A percentile compares a stretch with the other conserved stretches of the same genome.
phyloP scores from a whole-genome alignment of 2,888 invertebrate genomes.

The Tuta absoluta region DNA sequence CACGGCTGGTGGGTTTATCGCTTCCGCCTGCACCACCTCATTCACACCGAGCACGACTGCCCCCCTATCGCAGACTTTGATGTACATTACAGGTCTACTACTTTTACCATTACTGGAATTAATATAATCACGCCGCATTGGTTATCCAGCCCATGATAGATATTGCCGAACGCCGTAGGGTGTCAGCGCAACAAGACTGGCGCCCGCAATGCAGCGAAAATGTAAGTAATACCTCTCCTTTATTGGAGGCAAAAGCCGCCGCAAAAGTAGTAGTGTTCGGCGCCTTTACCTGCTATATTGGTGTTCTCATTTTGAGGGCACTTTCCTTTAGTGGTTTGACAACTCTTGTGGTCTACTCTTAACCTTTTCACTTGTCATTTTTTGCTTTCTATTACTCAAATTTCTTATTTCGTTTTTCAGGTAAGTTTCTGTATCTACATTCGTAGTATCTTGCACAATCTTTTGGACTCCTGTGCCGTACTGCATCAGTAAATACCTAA shows the following conservation, averaged over 20 bases:
- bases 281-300: constrained; percentile 44
- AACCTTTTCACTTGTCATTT: background rate
- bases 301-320: constrained; percentile 13
- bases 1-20: constrained; percentile 64
- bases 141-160: constrained; percentile 16
- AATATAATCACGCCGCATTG: constrained; percentile 12
- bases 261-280: constrained; percentile 41
- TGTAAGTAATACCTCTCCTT: constrained; percentile 51
- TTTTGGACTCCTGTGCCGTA: background rate
- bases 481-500: constrained; percentile 22
- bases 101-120: constrained; percentile 7
- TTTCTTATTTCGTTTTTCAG: constrained; percentile 25
- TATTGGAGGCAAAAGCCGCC: constrained; percentile 65
- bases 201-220: constrained; percentile 42
- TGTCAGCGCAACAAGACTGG: constrained; percentile 27
- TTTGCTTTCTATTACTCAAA: background rate
- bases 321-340: constrained; percentile 12
- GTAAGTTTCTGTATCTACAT: constrained; percentile 16
- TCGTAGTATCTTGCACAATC: background rate
- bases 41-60: constrained; percentile 15
- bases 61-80: background rate
- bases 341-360: constrained; percentile 12
- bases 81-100: constrained; percentile 16
- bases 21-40: constrained; percentile 56
- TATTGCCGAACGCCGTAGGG: constrained; percentile 14